Base-by-base conservation (phyloP, 2,888 invertebrate species). In the Cantharis rustica region DNA sequence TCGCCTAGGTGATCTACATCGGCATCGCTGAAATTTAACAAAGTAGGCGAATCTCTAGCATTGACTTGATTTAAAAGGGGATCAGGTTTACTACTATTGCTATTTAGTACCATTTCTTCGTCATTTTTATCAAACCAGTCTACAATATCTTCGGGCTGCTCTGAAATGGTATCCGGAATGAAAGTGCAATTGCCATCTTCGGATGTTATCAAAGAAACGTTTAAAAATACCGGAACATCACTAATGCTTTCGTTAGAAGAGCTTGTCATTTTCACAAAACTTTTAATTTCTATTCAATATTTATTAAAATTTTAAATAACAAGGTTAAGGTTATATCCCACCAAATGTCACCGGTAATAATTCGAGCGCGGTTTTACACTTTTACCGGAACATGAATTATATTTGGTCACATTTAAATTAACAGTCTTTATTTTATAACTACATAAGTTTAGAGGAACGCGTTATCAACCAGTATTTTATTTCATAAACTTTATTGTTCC, bases 121-220 rank as follows among this genome's bases (percentile, higher is more conserved):
- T 82, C 82, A 71, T 80, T 81, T 74, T 81, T 81, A 17, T 81
- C 80, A 9, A 83, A 75, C 83, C 83, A 83, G 20, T 80, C 83
- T 64, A 82, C 81, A 69, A 83, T 81, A 73, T 83, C 82, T 71
- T 81, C 82, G 7, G 79, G 78, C 68, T 82, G 80, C 68, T 82
- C 82, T 13, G 82, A 75, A 68, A 81, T 76, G 13, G 76, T 78
- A 10, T 73, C 79, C 5, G 81, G 78, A 26, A 81, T 79, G 68
- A 83, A 82, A 11, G 80, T 79, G 70, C 80, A 83, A 20, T 79
- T 79, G 27, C 82, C 83, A 47, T 81, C 81, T 17, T 79, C 81
- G 1, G 78, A 72, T 64, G 80, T 78, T 47, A 75, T 13, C 10
- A 78, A 20, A 17, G 47, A 23, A 27, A 62, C 69, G 26, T 73